Base-by-base conservation (phyloP, 1,140 invertebrate species). In the Stratiolaelaps scimitus region DNA sequence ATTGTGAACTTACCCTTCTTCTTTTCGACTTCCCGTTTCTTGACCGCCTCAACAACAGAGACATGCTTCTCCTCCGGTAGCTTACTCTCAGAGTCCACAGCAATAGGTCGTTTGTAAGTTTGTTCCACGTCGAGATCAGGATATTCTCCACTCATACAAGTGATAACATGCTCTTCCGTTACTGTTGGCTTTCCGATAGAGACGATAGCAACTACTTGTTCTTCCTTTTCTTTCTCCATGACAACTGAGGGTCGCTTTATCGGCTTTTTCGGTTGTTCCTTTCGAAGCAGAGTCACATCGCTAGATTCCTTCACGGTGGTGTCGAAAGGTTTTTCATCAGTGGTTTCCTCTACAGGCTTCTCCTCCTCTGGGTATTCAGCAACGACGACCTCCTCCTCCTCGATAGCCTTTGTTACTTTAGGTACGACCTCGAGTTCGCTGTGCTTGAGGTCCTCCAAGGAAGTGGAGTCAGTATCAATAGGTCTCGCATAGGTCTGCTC, bases 111-210 rank as follows among this genome's bases (percentile, higher is more conserved):
- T 60, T 60, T 60, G 53, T 29, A 29, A 15, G 53, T 20, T 23
- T 60, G 53, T 2, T 60, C 23, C 1, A 60, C 53, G 4, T 60
- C 53, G 10, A 60, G 15, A 13, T 60, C 53, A 15, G 23, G 23
- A 60, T 60, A 60, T 26, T 26, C 23, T n/a, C 26, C 23, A 10
- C 53, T 60, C 34, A 26, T 23, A 34, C 26, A 26, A 34, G 53
- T 34, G 53, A 60, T 60, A 26, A 19, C 53, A 23, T 60, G 53
- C 53, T 60, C 2, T 26, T 60, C 53, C 10, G 17, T 26, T 23
- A 17, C 34, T 17, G 2, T 26, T 34, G 53, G 53, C 34, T 26
- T 60, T 26, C 15, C 53, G 10, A 60, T 34, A 23, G 26, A 29
- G 13, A 60, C 34, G 23, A 60, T 23, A 26, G 53, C 26, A 17